Percentiles rank a stretch among this genome's conserved stretches.
Conservation (phyloP, 2,888 invertebrate genomes). For the Seira sanloemensis region DNA sequence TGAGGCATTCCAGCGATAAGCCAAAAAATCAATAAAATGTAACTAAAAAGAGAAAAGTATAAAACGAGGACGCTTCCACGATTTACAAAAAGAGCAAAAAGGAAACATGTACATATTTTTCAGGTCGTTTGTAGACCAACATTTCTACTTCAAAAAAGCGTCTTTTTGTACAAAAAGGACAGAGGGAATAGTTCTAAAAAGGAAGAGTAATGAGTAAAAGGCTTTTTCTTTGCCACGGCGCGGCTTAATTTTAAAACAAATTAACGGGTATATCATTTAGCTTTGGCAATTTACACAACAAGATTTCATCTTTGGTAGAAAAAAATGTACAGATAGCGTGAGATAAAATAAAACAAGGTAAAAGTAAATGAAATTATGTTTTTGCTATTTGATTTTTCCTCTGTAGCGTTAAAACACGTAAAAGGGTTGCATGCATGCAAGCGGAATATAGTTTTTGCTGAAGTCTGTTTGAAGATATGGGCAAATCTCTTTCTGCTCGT, state of each 20-base stretch:
- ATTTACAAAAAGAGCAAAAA: background rate
- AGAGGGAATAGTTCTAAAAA: background rate
- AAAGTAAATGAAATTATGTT: background rate
- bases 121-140: background rate
- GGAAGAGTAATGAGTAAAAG: background rate
- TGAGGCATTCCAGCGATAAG: constrained; percentile 68
- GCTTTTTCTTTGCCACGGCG: background rate
- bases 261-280: background rate
- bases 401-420: background rate
- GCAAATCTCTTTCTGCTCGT: background rate
- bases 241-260: background rate
- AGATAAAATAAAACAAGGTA: background rate
- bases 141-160: background rate
- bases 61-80: background rate
- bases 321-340: background rate
- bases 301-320: background rate
- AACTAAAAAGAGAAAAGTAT: background rate
- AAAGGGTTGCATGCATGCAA: constrained; percentile 5
- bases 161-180: constrained; percentile 10
- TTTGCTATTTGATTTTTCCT: background rate
- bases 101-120: background rate
- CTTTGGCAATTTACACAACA: constrained; percentile 7
- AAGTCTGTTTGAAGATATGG: background rate
- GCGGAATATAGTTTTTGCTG: constrained; percentile 7
- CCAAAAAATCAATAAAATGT: constrained; percentile 39